Conservation (phyloP, 2,113 vertebrate species). For the Chaetura pelagica region DNA sequence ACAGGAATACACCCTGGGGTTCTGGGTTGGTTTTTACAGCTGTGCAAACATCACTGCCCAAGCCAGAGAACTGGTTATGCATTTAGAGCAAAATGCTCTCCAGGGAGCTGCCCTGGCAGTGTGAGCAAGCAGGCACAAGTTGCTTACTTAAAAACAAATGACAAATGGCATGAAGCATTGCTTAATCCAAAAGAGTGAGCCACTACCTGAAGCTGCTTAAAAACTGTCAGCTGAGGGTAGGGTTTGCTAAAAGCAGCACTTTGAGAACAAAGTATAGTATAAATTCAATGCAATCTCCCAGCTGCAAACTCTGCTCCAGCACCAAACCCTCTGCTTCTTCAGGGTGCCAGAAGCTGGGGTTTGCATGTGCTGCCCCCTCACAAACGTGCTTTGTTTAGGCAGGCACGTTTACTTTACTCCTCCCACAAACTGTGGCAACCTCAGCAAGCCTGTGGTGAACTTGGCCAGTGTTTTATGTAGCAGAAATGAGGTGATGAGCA, state of each 20-base stretch:
- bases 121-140: background rate
- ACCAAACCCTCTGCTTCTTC: rapidly evolving
- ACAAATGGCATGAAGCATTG: background rate
- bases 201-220: background rate
- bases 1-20: rapidly evolving
- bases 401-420: background rate
- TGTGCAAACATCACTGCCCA: background rate
- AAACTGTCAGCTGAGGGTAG: background rate
- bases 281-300: background rate
- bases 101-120: background rate
- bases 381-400: background rate
- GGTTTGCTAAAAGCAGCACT: background rate
- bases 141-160: background rate
- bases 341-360: background rate
- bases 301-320: background rate
- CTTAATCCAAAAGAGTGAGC: background rate
- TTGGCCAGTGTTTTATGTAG: rapidly evolving
- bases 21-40: background rate
- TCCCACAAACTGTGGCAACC: background rate
- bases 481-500: background rate
- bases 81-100: background rate
- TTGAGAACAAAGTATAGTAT: background rate
- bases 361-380: background rate
- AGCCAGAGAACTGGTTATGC: background rate
- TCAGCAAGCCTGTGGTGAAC: background rate